Evolutionary conservation across 2,113 vertebrate genomes (phyloP).

Genomic region (Stigmatopora nigra): DNA sequence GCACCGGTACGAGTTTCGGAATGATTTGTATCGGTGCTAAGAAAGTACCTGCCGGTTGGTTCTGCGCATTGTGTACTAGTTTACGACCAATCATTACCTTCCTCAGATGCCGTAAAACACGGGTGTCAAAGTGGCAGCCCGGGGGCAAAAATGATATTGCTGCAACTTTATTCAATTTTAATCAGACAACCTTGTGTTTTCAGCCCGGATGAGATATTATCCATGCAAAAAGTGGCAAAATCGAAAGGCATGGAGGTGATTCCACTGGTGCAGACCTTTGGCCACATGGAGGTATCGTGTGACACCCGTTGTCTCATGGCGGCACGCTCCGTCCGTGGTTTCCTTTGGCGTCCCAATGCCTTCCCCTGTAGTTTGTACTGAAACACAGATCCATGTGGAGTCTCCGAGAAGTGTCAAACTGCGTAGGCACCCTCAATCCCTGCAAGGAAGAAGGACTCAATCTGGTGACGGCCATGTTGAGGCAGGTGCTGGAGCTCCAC

Average conservation of each 20-base stretch:
- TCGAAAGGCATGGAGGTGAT: slow-evolving; percentile 77
- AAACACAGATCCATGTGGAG: slow-evolving; percentile 77
- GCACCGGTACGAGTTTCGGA: too few species aligned
- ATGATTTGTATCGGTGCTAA: too few species aligned
- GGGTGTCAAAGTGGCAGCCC: too few species aligned
- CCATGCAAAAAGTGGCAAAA: slow-evolving; percentile 72
- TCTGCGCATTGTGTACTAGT: too few species aligned
- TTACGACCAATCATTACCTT: too few species aligned
- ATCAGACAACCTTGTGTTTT: slow-evolving; percentile 9
- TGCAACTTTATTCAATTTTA: too few species aligned
- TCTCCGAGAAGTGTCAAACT: slow-evolving; percentile 77
- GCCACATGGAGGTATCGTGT: slow-evolving; percentile 88
- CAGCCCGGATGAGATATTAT: slow-evolving; percentile 75
- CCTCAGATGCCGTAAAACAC: too few species aligned
- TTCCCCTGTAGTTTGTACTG: slow-evolving; percentile 79
- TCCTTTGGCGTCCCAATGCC: too few species aligned
- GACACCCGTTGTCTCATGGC: too few species aligned
- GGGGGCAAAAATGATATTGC: too few species aligned
- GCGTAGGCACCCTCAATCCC: slow-evolving; percentile 86
- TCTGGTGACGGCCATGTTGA: slow-evolving; percentile 79
- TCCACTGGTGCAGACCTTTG: slow-evolving; percentile 90
- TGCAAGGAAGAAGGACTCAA: slow-evolving; percentile 71
- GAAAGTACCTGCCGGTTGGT: too few species aligned
- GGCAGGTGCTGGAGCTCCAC: slow-evolving; percentile 83
- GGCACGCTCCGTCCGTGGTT: too few species aligned